These are phyloP conservation scores for Drosophila birchii DNA, from an alignment of 2,888 invertebrate genomes.

Conservation along the genomic window DNA sequence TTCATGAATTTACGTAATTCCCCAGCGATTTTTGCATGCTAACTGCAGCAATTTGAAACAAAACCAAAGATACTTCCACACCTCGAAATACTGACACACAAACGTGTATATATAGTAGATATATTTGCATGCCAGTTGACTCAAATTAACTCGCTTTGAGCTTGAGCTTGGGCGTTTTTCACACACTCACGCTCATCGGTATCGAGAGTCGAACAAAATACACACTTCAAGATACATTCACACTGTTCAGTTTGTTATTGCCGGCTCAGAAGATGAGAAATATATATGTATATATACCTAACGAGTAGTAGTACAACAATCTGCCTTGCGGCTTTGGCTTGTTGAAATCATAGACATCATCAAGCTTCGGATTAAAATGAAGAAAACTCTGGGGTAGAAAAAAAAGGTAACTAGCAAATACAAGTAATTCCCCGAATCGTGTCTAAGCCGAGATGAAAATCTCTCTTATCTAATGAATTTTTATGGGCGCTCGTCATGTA, in stretches of 20 bases:
- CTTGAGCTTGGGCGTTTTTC: constrained; percentile 73
- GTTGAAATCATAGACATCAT: constrained; percentile 13
- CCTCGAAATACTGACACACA: constrained; percentile 18
- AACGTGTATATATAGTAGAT: not conserved
- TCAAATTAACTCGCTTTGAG: constrained; percentile 44
- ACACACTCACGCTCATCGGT: constrained; percentile 58
- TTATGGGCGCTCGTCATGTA: constrained; percentile 38
- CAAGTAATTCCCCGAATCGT: constrained; percentile 40
- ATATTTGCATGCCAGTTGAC: constrained; percentile 42
- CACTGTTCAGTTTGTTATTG: constrained; percentile 52
- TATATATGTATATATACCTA: not conserved
- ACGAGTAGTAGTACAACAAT: constrained; percentile 5
- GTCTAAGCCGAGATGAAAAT: constrained; percentile 40
- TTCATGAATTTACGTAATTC: constrained; percentile 35
- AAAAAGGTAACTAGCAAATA: constrained; percentile 28
- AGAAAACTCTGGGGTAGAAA: constrained; percentile 18
- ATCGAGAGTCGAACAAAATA: constrained; percentile 25
- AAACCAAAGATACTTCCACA: constrained; percentile 29
- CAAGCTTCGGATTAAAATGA: constrained; percentile 11
- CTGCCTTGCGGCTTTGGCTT: constrained; percentile 10
- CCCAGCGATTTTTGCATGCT: constrained; percentile 13
- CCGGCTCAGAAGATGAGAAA: constrained; percentile 30
- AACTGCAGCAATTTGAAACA: constrained; percentile 24
- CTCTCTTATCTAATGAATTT: constrained; percentile 64
- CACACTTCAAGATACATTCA: constrained; percentile 74